phyloP scores from a whole-genome alignment of 2,113 vertebrate species.

The Misgurnus mizolepis region DNA sequence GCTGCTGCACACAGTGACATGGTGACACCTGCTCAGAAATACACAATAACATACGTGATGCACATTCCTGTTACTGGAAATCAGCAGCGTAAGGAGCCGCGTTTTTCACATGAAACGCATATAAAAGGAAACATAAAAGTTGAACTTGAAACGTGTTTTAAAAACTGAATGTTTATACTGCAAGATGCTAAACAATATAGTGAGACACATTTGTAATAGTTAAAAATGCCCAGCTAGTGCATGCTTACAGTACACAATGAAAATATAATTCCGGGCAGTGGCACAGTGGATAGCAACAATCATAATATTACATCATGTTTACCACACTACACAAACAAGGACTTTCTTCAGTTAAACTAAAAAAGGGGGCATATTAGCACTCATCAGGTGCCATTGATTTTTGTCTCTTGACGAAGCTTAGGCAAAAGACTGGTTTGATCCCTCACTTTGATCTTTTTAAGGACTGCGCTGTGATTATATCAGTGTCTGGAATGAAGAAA shows the following conservation, averaged over 20 bases:
- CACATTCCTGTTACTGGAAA: conserved; percentile 1
- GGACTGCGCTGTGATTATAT: conserved; percentile 45
- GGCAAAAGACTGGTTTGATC: conserved; percentile 32
- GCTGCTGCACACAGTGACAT: conserved; percentile 13
- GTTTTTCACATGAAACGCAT: neutral
- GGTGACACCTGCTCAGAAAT: conserved; percentile 14
- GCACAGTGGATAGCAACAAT: neutral
- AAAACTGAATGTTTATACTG: no score
- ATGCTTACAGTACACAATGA: no score
- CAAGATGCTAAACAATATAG: no score
- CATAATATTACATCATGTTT: neutral
- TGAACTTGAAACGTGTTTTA: no score
- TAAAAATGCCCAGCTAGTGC: no score
- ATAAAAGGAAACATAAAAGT: no score
- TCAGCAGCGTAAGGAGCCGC: neutral
- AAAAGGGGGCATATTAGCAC: conserved; percentile 43
- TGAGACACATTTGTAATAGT: no score
- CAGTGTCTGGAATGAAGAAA: conserved; percentile 27
- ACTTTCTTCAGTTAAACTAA: conserved; percentile 18
- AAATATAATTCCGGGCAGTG: no score
- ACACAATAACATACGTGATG: conserved; percentile 9
- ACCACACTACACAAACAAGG: neutral
- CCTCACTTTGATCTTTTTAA: conserved; percentile 34
- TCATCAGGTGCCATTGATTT: conserved; percentile 40
- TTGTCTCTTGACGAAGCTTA: conserved; percentile 29